Base-by-base conservation (phyloP, 1,140 invertebrate genomes). In the Drosophila ironensis region DNA sequence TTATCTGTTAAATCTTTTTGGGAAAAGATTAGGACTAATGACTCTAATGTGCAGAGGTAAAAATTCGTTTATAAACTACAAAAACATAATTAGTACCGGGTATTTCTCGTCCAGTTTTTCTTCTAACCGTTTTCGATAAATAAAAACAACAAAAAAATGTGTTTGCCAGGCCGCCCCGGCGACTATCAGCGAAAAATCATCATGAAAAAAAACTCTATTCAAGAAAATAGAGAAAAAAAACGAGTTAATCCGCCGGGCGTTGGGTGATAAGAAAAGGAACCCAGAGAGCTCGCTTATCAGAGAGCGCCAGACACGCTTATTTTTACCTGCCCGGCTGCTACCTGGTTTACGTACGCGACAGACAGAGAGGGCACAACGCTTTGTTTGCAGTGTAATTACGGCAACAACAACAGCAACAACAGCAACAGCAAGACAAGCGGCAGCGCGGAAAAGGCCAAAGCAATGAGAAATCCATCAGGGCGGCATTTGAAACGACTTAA, bases 401-500 rank as follows among this genome's bases (percentile, higher is more conserved):
- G 47, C 38, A 51, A 48, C n/a, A n/a, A n/a, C n/a, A n/a, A n/a
- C n/a, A n/a, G n/a, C n/a, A n/a, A n/a, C n/a, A n/a, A n/a, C n/a
- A n/a, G n/a, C n/a, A n/a, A n/a, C n/a, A n/a, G n/a, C n/a, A n/a
- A n/a, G n/a, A n/a, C n/a, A n/a, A n/a, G n/a, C n/a, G n/a, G n/a
- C n/a, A n/a, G n/a, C n/a, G n/a, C n/a, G n/a, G n/a, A n/a, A n/a
- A n/a, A n/a, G n/a, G n/a, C n/a, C n/a, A 41, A 48, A 47, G 56
- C 50, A 63, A 61, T 77, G 74, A 28, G 56, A 37, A 61, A 48
- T 47, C 59, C 56, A 63, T 69, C 63, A 69, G 74, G 74, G 75
- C 57, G 70, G 70, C 50, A 71, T 70, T 78, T 69, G 54, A 78
- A 72, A 46, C 46, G 72, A 81, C 72, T 72, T 75, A 76, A 42